Base-by-base conservation (phyloP, 35 echinoderm and acorn worm species). In the Ophioderma brevispina region DNA sequence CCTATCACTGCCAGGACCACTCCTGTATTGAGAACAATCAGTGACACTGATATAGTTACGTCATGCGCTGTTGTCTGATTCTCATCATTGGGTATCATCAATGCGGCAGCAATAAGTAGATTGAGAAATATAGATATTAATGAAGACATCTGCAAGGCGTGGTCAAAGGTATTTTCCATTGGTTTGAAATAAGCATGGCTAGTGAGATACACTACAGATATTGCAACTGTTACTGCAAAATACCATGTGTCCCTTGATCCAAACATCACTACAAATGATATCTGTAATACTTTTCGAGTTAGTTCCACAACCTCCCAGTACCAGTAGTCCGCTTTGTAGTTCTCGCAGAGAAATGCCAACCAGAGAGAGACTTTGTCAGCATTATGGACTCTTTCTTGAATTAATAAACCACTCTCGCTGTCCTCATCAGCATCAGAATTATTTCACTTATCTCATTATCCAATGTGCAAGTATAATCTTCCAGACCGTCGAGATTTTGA, bases 241-340 rank as follows among this genome's bases (percentile, higher is more conserved):
- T 83, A 80, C 31, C 85, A 78, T 32, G 41, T 23, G 78, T 91
- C 50, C 0, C 87, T 81, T 8, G 63, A 75, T 33, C 89, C 81
- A 78, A 76, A 91, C 14, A 91, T 55, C 13, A 77, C 15, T 1
- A 91, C 13, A 21, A 91, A 30, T 17, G 82, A 43, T 11, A 80
- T 91, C 31, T 91, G 89, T 19, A 82, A 35, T 21, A 91, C 38
- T 55, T 91, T 91, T 28, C 89, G 80, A 13, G 40, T 25, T 25
- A 91, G 89, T 49, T 91, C 89, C 41, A 91, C 37, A 2, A 91
- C 77, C 50, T 91, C 89, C 89, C 89, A 91, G 41, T 84, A 91
- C 89, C 89, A 91, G 64, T 77, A 91, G 18, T 78, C 43, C 30
- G 56, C 36, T 77, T 85, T 91, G 81, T 91, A 91, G 63, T 91